Base-by-base conservation (phyloP, 1,140 invertebrate species). In the Leptinotarsa undecemlineata region DNA sequence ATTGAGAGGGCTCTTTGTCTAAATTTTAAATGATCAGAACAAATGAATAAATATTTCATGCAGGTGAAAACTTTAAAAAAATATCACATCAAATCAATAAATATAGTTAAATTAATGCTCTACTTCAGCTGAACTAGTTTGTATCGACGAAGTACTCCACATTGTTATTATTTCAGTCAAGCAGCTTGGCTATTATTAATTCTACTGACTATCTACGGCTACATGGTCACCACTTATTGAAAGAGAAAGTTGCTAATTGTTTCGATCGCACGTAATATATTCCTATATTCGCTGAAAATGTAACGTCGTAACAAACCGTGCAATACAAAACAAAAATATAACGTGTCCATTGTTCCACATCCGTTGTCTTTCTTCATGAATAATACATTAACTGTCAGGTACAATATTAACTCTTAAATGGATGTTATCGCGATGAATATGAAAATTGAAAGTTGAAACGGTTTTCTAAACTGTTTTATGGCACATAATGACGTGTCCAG, bases 161-260 rank as follows among this genome's bases (percentile, higher is more conserved):
- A 42, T 42, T 57, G 14, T 19, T 57, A 57, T 57, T 57, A 57
- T 57, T 57, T 57, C 17, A 57, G 51, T 57, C 51, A 57, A 57
- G 15, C 1, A 17, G 15, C 51, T 57, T 57, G n/a, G 51, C 14
- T 19, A 19, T 57, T 57, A 57, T 57, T 57, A 19, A 57, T 57
- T 17, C n/a, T 57, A 57, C 15, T n/a, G n/a, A 14, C 15, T 57
- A 57, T 57, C 51, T 19, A 17, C n/a, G 51, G n/a, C 51, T 57
- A 57, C 51, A 57, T 19, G 51, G 13, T 57, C 51, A 42, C 33
- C 33, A 19, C 51, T 57, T 57, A 57, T 57, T 57, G 51, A 57
- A 57, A 57, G 51, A 57, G 51, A 57, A 57, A 57, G 51, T 57
- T 57, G 51, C 51, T 57, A 57, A 57, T 57, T 57, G n/a, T 57